Evolutionary conservation across 2,888 invertebrate genomes (phyloP), one percentile per base, ranked within the genome.

Genomic region (Eurytoma adleriae): DNA sequence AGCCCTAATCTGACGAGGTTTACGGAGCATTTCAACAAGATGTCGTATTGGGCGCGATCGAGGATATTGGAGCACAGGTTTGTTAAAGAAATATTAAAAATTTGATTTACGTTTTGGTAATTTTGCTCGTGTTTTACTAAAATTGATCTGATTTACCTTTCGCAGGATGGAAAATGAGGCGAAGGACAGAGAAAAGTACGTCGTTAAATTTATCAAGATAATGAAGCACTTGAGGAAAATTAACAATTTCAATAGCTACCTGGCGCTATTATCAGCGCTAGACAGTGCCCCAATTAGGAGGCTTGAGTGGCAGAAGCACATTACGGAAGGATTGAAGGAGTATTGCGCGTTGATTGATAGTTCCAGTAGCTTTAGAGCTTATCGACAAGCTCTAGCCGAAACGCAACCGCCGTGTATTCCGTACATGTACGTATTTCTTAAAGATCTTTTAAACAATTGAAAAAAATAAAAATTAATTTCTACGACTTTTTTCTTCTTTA

Each of bases 21-120:
- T 90, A 99, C 99, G 0, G 98, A 99, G 90, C 99, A 99, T 91
- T 99, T 99, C 91, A 99, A 99, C 91, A 99, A 99, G 92, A 98
- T 99, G 97, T 98, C 98, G 79, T 99, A 97, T 89, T 99, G 99
- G 99, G 98, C 98, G 61, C 93, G 99, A 76, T 98, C 99, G 3
- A 93, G 96, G 89, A 98, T 99, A 87, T 92, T 99, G 73, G 96
- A 97, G 86, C 96, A 97, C 90, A 85, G 90, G 70, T 83, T 83
- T 48, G 59, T 74, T 14, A 5, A 59, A 48, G 0, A 71, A 40
- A 40, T 3, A 40, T 40, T 40, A 24, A 24, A 24, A 24, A 24
- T 24, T 24, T 24, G 24, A 24, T 24, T 2, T 24, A 24, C 24
- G 24, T 24, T 24, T 24, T 24, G 24, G 24, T 30, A 30, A 30